phyloP scores from a whole-genome alignment of 1,140 invertebrate genomes.

The Ephestia elutella region DNA sequence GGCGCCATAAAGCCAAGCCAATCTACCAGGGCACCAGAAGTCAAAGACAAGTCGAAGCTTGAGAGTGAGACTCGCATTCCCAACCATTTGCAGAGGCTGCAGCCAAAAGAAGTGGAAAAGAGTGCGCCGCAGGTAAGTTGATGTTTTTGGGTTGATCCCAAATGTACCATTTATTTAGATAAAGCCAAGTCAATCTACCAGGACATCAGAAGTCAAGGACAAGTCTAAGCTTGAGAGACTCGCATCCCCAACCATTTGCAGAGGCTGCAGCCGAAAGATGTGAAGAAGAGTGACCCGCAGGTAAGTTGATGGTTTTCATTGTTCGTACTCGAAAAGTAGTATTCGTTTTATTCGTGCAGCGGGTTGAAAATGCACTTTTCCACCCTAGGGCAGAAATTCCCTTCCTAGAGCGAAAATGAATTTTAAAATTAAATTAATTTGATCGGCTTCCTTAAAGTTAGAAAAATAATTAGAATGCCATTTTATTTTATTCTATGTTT shows the following conservation, averaged over 20 bases:
- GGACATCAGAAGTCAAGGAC: constrained; percentile 4
- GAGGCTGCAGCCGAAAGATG: constrained; percentile 75
- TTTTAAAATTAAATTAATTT: no score
- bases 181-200: not conserved
- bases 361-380: no score
- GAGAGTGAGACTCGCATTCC: constrained; percentile 50
- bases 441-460: no score
- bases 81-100: constrained; percentile 80
- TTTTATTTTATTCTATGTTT: no score
- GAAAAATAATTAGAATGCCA: no score
- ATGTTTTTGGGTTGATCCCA: not conserved
- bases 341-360: no score
- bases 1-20: constrained; percentile 2
- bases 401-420: no score
- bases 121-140: constrained; percentile 62
- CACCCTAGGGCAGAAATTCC: no score
- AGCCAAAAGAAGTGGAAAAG: constrained; percentile 72
- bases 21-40: not conserved
- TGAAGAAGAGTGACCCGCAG: constrained; percentile 56
- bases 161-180: not conserved
- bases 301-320: constrained; percentile 44
- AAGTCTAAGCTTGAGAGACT: constrained; percentile 10
- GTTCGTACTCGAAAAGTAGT: no score
- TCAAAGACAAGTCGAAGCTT: constrained; percentile 7
- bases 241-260: constrained; percentile 79